Evolutionary conservation across 2,113 vertebrate genomes (phyloP), one percentile per base, ranked within the genome.

Genomic region (Bos javanicus): DNA sequence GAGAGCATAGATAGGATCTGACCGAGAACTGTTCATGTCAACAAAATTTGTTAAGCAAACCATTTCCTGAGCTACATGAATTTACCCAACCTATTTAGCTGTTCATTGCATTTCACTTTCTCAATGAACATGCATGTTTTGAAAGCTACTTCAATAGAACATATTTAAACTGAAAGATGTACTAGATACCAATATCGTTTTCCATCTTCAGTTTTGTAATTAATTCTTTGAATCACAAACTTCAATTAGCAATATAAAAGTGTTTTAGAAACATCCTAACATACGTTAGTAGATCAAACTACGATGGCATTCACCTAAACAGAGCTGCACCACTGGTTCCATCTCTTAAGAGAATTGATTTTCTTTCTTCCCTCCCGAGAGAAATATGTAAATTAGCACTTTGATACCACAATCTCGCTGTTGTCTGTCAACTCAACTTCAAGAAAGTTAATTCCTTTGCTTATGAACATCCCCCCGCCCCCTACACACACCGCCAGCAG

Each of bases 381-480:
- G 89, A 96, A 95, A 90, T 95, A 98, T 98, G 97, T 90, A 98
- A 97, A 98, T 97, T 96, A 97, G 87, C 62, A 97, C 91, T 94
- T 97, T 93, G 97, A 97, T 97, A 96, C 33, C 87, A 62, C 85
- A 87, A 85, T 97, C 94, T 96, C 87, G 36, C 80, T 88, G 95
- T 87, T 93, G 89, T 96, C 97, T 97, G 94, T 97, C 97, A 98
- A 88, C 25, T 83, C 87, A 64, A 94, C 96, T 92, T 97, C 93
- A 96, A 97, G 84, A 92, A 97, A 97, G 87, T 97, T 96, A 78
- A 96, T 97, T 91, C 59, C 83, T 94, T 97, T 94, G 64, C 95
- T 93, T 85, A 95, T 52, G 59, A 96, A 80, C 28, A 93, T 71
- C 21, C 10, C 26, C 13, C 28, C 7, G 36, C 28, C 90, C 33